Evolutionary conservation across 92 coral and sea anemone species (phyloP).

Genomic region (Hydrozoanthus gracilis): DNA sequence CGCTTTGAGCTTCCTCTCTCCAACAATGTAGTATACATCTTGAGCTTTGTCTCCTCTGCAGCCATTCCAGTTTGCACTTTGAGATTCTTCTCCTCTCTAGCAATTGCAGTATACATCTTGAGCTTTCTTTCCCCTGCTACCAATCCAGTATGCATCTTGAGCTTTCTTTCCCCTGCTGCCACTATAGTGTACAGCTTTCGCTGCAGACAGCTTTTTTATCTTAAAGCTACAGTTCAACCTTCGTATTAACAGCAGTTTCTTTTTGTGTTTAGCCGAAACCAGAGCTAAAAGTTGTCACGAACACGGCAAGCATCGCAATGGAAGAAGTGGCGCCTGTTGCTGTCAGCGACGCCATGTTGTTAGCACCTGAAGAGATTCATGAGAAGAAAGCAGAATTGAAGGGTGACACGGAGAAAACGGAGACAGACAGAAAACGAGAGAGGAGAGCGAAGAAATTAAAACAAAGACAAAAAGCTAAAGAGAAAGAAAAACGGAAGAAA

Average conservation of each 20-base stretch:
- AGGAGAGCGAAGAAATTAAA: slow-evolving; percentile 83
- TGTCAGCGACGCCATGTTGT: slow-evolving; percentile 91
- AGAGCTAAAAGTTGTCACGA: slow-evolving; percentile 86
- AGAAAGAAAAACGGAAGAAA: slow-evolving; percentile 71
- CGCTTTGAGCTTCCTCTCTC: no score
- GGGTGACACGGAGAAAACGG: slow-evolving; percentile 81
- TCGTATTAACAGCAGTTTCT: neutral
- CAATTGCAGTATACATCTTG: no score
- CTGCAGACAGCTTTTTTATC: no score
- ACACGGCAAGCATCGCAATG: slow-evolving; percentile 83
- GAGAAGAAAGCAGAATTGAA: slow-evolving; percentile 82
- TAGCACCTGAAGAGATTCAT: slow-evolving; percentile 95
- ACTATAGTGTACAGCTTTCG: no score
- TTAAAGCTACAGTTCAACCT: no score
- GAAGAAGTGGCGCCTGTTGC: slow-evolving; percentile 94
- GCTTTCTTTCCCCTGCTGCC: no score
- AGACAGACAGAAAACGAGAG: slow-evolving; percentile 86
- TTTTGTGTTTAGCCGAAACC: slow-evolving; percentile 76
- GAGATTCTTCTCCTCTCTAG: no score
- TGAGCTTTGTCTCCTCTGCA: no score
- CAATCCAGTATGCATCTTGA: no score
- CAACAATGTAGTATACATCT: no score
- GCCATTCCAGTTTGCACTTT: no score
- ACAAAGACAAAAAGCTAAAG: slow-evolving; percentile 80
- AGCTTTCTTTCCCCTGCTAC: no score